Base-by-base conservation (phyloP, 2,113 vertebrate species). In the Dicaeum eximium region DNA sequence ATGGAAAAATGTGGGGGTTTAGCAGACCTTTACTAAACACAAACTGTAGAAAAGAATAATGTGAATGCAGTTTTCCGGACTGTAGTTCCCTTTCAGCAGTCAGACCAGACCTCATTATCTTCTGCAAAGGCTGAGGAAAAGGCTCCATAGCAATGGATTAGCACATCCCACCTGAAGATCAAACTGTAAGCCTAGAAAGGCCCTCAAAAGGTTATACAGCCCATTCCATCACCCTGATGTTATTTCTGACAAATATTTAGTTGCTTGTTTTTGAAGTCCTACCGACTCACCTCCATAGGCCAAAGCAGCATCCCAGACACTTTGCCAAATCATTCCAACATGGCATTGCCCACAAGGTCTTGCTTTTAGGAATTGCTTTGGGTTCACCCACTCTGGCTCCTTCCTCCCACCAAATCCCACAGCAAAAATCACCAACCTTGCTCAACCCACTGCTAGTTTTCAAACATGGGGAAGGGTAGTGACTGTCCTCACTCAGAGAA, bases 331-430 rank as follows among this genome's bases (percentile, higher is more conserved):
- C 12, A 2, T 71, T 62, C 24, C 56, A 6, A 2, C 35, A 0
- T 1, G 7, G 45, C 22, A 77, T 22, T 22, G n/a, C n/a, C n/a
- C n/a, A n/a, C n/a, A n/a, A 24, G 0, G 0, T 15, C 30, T 20
- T 51, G 23, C 66, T 42, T 48, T 62, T 8, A 35, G 84, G 56
- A 42, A 66, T 3, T 3, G 0, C 3, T 1, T 45, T 28, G 30
- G 11, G 30, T 17, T 89, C 57, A 47, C 14, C 15, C 13, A 20
- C 44, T 33, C 38, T 1, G 4, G 33, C 22, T 64, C 62, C 67
- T 18, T 54, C 44, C 31, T 50, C 44, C 11, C 45, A 47, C 30
- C 81, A 90, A 65, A 77, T 4, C 50, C 45, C 5, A 0, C n/a
- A 30, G 37, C 24, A 47, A 80, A 66, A 30, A 56, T 3, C 69